These are phyloP conservation scores for Nyctibius bracteatus DNA, from an alignment of 2,113 vertebrate species.

Conservation along the genomic window DNA sequence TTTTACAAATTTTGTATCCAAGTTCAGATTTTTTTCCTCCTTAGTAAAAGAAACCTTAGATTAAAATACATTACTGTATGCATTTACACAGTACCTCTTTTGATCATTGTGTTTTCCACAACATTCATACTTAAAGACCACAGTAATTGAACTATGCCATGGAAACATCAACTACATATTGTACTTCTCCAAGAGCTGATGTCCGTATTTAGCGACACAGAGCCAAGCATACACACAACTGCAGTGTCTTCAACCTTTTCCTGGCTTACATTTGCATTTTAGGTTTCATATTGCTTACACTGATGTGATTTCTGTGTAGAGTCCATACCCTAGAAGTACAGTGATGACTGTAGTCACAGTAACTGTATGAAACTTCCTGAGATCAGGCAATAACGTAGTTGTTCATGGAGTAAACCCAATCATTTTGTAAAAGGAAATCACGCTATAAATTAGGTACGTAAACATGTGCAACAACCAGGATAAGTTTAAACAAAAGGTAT, in stretches of 20 bases:
- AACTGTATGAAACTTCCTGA: constrained; percentile 11
- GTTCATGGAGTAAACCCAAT: neutral
- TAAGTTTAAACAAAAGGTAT: neutral
- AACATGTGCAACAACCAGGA: neutral
- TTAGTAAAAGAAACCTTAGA: neutral
- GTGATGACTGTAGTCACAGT: neutral
- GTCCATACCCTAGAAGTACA: neutral
- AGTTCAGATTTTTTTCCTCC: neutral
- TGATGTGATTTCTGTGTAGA: neutral
- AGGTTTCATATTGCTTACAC: neutral
- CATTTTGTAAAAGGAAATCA: neutral
- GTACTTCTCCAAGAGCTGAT: neutral
- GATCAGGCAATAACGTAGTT: neutral
- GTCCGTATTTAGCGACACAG: neutral
- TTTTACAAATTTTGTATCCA: neutral
- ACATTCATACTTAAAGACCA: neutral
- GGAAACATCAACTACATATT: neutral
- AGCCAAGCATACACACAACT: neutral
- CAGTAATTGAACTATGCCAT: neutral
- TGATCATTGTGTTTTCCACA: neutral
- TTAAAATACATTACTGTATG: neutral
- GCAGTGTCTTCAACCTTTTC: neutral
- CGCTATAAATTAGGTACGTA: neutral
- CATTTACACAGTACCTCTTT: neutral
- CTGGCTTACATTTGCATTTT: neutral